Evolutionary conservation across 2,888 invertebrate species (phyloP).

Genomic region (Plagodis pulveraria): DNA sequence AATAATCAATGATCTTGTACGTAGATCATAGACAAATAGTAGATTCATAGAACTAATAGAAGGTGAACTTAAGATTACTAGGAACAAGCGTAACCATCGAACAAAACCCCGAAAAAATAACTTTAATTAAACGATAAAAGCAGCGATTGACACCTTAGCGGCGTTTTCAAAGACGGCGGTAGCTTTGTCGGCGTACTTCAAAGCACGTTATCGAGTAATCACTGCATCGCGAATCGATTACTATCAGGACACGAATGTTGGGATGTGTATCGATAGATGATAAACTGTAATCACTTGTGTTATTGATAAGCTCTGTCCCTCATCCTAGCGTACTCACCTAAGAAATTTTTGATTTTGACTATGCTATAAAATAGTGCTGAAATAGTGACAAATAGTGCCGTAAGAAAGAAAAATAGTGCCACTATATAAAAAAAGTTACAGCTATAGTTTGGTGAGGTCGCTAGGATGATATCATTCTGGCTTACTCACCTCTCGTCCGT

Average conservation of each 20-base stretch:
- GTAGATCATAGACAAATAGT: constrained; percentile 3
- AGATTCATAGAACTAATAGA: constrained; percentile 6
- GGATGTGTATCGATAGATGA: constrained; percentile 27
- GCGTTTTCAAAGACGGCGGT: constrained; percentile 52
- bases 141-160: constrained; percentile 44
- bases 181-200: constrained; percentile 49
- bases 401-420: too few species aligned
- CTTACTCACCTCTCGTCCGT: too few species aligned
- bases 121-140: constrained; percentile 47
- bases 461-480: too few species aligned
- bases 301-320: too few species aligned
- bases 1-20: too few species aligned
- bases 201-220: constrained; percentile 49
- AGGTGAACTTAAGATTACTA: constrained; percentile 13
- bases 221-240: constrained; percentile 44
- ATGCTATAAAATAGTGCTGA: too few species aligned
- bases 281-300: constrained; percentile 29
- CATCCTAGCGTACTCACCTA: too few species aligned
- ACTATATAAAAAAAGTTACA: too few species aligned
- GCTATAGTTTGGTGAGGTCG: too few species aligned
- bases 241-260: constrained; percentile 37
- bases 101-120: constrained; percentile 19
- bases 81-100: constrained; percentile 11
- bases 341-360: too few species aligned
- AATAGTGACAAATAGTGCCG: too few species aligned